These are phyloP conservation scores for Hirtodrosophila cameraria DNA, from an alignment of 2,888 invertebrate species.

Conservation along the genomic window DNA sequence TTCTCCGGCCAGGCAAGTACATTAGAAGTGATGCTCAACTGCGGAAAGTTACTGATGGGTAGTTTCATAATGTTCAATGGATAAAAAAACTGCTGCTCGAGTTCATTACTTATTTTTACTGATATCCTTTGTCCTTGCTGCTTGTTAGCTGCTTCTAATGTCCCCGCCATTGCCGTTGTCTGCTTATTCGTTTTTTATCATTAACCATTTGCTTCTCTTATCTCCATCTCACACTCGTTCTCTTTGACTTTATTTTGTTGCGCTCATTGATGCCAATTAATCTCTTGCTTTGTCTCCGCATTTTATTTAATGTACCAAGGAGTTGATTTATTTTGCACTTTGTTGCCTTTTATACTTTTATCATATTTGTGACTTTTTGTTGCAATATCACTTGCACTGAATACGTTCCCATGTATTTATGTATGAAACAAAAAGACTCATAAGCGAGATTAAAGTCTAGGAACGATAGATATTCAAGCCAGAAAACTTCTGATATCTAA, in stretches of 20 bases:
- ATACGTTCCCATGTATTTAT: too few species aligned
- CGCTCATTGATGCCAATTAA: slow-evolving; percentile 78
- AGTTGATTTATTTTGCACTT: slow-evolving; percentile 41
- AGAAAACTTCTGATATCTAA: too few species aligned
- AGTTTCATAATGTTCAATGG: slow-evolving; percentile 68
- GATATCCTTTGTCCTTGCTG: slow-evolving; percentile 64
- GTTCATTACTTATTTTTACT: slow-evolving; percentile 78
- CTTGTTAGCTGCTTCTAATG: slow-evolving; percentile 23
- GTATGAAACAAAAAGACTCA: too few species aligned
- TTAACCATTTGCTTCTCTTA: slow-evolving; percentile 33
- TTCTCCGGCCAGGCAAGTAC: too few species aligned
- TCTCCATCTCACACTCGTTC: slow-evolving; percentile 2
- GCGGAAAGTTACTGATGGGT: too few species aligned
- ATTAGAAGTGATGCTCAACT: too few species aligned
- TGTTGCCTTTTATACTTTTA: slow-evolving; percentile 7
- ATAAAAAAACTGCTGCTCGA: slow-evolving; percentile 42
- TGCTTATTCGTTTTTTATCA: slow-evolving; percentile 67
- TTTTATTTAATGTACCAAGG: slow-evolving; percentile 77
- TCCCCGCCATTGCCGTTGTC: slow-evolving; percentile 40
- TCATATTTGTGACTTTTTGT: slow-evolving; percentile 1
- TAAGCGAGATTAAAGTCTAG: too few species aligned
- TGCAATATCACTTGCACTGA: not conserved
- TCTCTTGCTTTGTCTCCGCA: slow-evolving; percentile 77
- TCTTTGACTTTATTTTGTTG: slow-evolving; percentile 32
- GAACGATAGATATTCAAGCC: too few species aligned